Conservation (phyloP, 2,797 vertebrate genomes). For the Philypnodon macrostomus region DNA sequence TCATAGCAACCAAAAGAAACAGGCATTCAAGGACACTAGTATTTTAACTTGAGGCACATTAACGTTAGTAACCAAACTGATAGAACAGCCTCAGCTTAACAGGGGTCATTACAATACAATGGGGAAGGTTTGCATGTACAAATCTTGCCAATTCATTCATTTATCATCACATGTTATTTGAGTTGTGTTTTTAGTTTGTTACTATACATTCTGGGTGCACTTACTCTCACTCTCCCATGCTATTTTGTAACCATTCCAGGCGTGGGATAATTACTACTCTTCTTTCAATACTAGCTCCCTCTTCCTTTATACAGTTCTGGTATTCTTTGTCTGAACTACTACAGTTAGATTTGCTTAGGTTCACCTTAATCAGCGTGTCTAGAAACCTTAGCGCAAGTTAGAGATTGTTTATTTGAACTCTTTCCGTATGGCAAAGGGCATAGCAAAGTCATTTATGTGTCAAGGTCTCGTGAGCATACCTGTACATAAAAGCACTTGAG, state of each 20-base stretch:
- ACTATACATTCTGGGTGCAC: too few species aligned
- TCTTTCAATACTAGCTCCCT: slow-evolving; percentile 3
- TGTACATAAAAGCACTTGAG: slow-evolving; percentile 19
- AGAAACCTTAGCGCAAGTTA: slow-evolving; percentile 15
- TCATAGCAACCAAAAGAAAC: too few species aligned
- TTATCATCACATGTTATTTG: too few species aligned
- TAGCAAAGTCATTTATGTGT: not conserved
- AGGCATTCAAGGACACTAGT: too few species aligned
- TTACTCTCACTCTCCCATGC: slow-evolving; percentile 14
- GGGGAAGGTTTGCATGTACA: too few species aligned
- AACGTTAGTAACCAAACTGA: too few species aligned
- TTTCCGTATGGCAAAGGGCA: slow-evolving; percentile 15
- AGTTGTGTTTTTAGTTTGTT: too few species aligned
- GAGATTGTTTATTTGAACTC: slow-evolving; percentile 18
- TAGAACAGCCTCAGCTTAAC: too few species aligned
- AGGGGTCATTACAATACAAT: too few species aligned
- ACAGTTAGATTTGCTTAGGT: not conserved
- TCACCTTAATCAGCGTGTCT: not conserved
- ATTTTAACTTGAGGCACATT: too few species aligned
- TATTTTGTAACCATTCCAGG: slow-evolving; percentile 12
- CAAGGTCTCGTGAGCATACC: not conserved
- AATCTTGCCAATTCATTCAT: too few species aligned
- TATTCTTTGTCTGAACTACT: slow-evolving; percentile 13
- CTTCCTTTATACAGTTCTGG: not conserved
- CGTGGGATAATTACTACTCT: slow-evolving; percentile 23